Evolutionary conservation across 2,113 vertebrate genomes (phyloP), one percentile per base, ranked within the genome.

Genomic region (Probosciger aterrimus): DNA sequence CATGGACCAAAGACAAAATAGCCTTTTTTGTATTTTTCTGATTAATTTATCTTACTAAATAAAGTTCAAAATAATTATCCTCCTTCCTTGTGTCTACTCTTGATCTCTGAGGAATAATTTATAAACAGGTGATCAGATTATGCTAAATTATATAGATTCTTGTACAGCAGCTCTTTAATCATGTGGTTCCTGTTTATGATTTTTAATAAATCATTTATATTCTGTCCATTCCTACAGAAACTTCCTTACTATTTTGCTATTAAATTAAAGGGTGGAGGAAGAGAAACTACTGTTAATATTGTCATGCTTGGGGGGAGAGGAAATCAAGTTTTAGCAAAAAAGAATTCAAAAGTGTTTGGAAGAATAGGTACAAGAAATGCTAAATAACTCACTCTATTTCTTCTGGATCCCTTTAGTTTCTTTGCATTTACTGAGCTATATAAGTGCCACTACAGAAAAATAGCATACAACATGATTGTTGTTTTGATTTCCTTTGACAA

Each of bases 71-170:
- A 30, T 81, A 78, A 22, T 22, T 53, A 10, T 22, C 3, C 28
- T 13, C 8, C 52, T 94, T 92, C 30, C 35, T 89, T 84, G 35
- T 62, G 50, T 69, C 30, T 96, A 18, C 8, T 91, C 69, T 88
- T 60, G 12, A 65, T 89, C 44, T 86, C 76, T 69, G 53, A 89
- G 17, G 33, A 86, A 84, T 74, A 88, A 68, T 88, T 95, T 52
- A 85, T 69, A 74, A 90, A 22, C 47, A 57, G 31, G 62, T 93
- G 35, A 91, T 92, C 30, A 84, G 25, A 77, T 85, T 93, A 92
- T 39, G 41, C 11, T 92, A 89, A 94, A 87, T 85, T 75, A 82
- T 78, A 92, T 81, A 73, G 80, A 84, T 69, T 75, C 33, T 91
- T 78, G 8, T 47, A 46, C 39, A 46, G 14, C 43, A 11, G 33